Conservation (phyloP, 2,888 invertebrate genomes). For the Macroteleia sp. region DNA sequence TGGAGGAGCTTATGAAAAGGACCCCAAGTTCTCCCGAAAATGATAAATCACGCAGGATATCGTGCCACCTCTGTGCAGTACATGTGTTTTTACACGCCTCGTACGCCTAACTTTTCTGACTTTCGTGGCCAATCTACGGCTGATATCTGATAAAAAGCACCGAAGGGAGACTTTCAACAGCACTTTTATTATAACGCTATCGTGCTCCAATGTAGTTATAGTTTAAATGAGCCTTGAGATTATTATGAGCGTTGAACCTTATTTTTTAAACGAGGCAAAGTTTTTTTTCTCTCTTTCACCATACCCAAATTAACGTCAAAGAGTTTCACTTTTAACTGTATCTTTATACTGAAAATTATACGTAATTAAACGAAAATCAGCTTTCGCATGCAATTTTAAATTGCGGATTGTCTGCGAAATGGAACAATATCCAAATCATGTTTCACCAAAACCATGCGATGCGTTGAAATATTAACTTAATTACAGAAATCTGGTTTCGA, state of each 20-base stretch:
- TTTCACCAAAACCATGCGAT: too few relatives aligned
- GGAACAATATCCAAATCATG: too few relatives aligned
- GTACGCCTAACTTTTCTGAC: slow-evolving; percentile 45
- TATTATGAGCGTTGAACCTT: slow-evolving; percentile 21
- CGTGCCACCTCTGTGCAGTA: slow-evolving; percentile 27
- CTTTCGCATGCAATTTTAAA: too few relatives aligned
- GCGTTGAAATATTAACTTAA: too few relatives aligned
- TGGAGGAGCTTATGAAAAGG: slow-evolving; percentile 39
- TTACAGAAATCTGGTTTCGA: too few relatives aligned
- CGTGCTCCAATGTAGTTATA: slow-evolving; percentile 44
- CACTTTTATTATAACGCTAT: slow-evolving; percentile 42
- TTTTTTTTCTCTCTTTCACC: too few relatives aligned
- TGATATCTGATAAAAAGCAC: slow-evolving; percentile 47
- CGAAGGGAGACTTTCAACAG: slow-evolving; percentile 42
- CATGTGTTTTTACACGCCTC: slow-evolving; percentile 53
- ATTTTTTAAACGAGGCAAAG: slow-evolving; percentile 19
- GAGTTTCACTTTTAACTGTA: too few relatives aligned
- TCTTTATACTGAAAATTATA: too few relatives aligned
- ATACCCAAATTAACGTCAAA: too few relatives aligned
- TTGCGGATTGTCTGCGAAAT: too few relatives aligned
- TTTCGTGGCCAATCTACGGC: slow-evolving; percentile 51
- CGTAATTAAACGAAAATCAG: too few relatives aligned
- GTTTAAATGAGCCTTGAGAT: slow-evolving; percentile 22
- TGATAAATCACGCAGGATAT: slow-evolving; percentile 55
- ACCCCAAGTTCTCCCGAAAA: slow-evolving; percentile 49